phyloP scores from a whole-genome alignment of 2,888 invertebrate species.

The Pseudanteris insignis region DNA sequence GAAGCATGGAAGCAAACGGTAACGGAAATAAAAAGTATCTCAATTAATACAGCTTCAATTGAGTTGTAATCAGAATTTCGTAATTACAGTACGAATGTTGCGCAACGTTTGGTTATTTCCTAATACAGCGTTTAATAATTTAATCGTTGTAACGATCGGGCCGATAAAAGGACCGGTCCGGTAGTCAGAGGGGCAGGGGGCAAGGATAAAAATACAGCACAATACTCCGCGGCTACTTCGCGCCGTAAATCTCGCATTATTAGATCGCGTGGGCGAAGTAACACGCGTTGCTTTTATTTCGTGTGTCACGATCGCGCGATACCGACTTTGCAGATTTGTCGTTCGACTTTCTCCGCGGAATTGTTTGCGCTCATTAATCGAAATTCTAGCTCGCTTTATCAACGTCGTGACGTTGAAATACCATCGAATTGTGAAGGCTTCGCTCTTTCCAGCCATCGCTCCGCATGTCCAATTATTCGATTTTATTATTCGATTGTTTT shows the following conservation, averaged over 20 bases:
- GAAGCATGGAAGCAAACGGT: no score
- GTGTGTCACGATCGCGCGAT: constrained; percentile 38
- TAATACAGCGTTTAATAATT: constrained; percentile 24
- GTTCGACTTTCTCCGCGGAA: constrained; percentile 38
- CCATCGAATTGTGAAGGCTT: constrained; percentile 11
- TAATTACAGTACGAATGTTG: constrained; percentile 16
- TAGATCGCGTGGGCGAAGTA: constrained; percentile 43
- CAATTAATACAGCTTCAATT: constrained; percentile 13
- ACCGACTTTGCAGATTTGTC: constrained; percentile 41
- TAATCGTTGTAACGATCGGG: constrained; percentile 16
- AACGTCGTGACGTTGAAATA: constrained; percentile 22
- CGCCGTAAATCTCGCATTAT: constrained; percentile 34
- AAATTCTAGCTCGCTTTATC: constrained; percentile 34
- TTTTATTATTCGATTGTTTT: constrained; percentile 14
- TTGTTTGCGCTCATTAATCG: constrained; percentile 40
- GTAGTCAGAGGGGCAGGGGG: background rate
- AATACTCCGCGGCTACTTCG: constrained; percentile 27
- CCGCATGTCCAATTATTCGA: constrained; percentile 16
- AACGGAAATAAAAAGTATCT: no score
- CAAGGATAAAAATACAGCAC: constrained; percentile 8
- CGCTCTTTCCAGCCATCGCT: constrained; percentile 4
- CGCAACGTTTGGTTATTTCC: constrained; percentile 21
- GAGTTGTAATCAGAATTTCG: constrained; percentile 13
- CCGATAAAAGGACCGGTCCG: constrained; percentile 8
- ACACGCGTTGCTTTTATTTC: constrained; percentile 43